These are phyloP conservation scores for Himantopus leucocephalus DNA, from an alignment of 2,113 vertebrate species.

Conservation along the genomic window DNA sequence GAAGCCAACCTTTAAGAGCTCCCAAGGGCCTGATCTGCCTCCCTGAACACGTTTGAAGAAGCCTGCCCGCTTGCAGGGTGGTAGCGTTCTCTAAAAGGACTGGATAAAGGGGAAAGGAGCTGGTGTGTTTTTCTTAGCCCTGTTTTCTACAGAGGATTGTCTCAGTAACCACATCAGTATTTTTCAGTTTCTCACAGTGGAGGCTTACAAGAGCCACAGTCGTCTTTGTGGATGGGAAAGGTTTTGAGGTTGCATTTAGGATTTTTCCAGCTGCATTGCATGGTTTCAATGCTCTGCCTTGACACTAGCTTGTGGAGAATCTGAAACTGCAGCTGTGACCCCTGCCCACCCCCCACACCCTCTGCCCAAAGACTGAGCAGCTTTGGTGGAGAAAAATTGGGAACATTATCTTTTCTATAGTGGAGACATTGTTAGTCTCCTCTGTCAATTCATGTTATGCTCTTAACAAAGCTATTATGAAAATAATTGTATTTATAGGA, in stretches of 20 bases:
- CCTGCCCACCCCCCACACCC: neutral
- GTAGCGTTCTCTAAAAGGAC: neutral
- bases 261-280: constrained; percentile 12
- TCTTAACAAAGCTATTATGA: neutral
- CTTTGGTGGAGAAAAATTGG: neutral
- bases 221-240: neutral
- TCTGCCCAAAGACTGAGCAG: neutral
- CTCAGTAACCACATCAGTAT: neutral
- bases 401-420: neutral
- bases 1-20: neutral
- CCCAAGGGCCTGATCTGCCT: too few relatives aligned
- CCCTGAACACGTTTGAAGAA: too few relatives aligned
- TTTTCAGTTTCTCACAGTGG: constrained; percentile 5
- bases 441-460: neutral
- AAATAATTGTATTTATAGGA: neutral
- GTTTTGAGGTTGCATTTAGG: constrained; percentile 41
- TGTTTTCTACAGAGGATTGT: neutral
- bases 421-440: neutral
- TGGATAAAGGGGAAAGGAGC: neutral
- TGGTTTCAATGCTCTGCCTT: constrained; percentile 23
- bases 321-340: constrained; percentile 15
- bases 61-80: neutral
- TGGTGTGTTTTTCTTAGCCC: neutral
- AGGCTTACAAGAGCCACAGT: neutral
- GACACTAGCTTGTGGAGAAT: neutral